phyloP scores from a whole-genome alignment of 2,797 vertebrate species.

The Brachymystax lenok region DNA sequence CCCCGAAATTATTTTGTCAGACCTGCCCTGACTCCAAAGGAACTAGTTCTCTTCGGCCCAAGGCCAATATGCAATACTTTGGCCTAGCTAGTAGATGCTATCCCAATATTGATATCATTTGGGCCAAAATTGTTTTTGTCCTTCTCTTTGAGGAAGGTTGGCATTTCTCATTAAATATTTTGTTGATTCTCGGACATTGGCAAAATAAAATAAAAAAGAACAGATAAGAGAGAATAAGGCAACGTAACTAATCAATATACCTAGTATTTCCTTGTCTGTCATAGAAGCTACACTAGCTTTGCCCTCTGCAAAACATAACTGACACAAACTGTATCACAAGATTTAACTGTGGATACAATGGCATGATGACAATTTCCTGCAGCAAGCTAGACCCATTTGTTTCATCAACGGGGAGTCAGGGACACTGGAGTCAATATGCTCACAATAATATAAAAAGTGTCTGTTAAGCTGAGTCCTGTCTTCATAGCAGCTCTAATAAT shows the following conservation, averaged over 20 bases:
- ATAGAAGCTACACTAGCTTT: constrained; percentile 46
- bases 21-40: constrained; percentile 54
- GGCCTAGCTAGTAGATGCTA: constrained; percentile 45
- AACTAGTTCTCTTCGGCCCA: constrained; percentile 56
- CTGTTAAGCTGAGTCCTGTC: constrained; percentile 20
- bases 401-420: constrained; percentile 21
- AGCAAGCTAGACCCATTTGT: constrained; percentile 26
- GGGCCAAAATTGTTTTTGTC: constrained; percentile 64
- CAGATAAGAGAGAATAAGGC: constrained; percentile 65
- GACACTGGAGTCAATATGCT: constrained; percentile 29
- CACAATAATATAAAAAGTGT: not conserved
- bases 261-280: constrained; percentile 41
- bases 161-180: constrained; percentile 66
- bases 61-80: constrained; percentile 45
- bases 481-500: constrained; percentile 44
- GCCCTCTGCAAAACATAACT: constrained; percentile 30
- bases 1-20: constrained; percentile 55
- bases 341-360: not conserved
- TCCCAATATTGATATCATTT: constrained; percentile 61
- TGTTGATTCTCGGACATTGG: constrained; percentile 70
- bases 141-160: constrained; percentile 41
- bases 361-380: constrained; percentile 26
- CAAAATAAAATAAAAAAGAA: constrained; percentile 67
- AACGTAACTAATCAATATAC: constrained; percentile 67
- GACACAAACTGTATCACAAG: no score